These are phyloP conservation scores for Notothenia coriiceps DNA, from an alignment of 2,113 vertebrate species.

Conservation along the genomic window DNA sequence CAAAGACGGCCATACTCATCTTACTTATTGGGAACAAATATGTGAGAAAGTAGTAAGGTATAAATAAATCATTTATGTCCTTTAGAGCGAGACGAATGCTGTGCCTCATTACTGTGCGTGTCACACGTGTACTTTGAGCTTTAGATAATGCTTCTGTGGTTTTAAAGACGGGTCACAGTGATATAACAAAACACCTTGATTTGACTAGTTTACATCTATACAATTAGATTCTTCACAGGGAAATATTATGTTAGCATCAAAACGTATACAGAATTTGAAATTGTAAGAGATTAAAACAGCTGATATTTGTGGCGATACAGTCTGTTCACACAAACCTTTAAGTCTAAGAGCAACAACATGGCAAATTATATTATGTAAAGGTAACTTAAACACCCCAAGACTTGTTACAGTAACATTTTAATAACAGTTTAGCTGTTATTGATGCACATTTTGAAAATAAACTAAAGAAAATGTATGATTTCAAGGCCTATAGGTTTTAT, in stretches of 20 bases:
- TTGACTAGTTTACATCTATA: constrained; percentile 38
- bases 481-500: neutral
- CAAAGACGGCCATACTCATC: constrained; percentile 74
- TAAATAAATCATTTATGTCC: constrained; percentile 80
- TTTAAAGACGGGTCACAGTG: constrained; percentile 66
- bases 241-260: constrained; percentile 20
- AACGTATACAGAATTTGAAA: constrained; percentile 4
- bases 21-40: constrained; percentile 73
- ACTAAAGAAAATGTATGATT: neutral
- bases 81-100: constrained; percentile 61
- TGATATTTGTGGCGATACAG: neutral
- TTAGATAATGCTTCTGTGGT: constrained; percentile 63
- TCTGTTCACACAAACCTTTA: constrained; percentile 5
- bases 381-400: neutral
- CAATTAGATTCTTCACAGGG: constrained; percentile 27
- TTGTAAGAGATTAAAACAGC: neutral
- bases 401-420: neutral
- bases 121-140: constrained; percentile 71
- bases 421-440: neutral
- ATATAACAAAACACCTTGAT: constrained; percentile 57
- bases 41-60: constrained; percentile 70
- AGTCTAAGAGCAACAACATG: neutral
- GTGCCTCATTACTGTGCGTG: constrained; percentile 73
- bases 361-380: neutral
- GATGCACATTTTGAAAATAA: neutral